Base-by-base conservation (phyloP, 1,140 invertebrate genomes). In the Drosophila pseudoananassae region DNA sequence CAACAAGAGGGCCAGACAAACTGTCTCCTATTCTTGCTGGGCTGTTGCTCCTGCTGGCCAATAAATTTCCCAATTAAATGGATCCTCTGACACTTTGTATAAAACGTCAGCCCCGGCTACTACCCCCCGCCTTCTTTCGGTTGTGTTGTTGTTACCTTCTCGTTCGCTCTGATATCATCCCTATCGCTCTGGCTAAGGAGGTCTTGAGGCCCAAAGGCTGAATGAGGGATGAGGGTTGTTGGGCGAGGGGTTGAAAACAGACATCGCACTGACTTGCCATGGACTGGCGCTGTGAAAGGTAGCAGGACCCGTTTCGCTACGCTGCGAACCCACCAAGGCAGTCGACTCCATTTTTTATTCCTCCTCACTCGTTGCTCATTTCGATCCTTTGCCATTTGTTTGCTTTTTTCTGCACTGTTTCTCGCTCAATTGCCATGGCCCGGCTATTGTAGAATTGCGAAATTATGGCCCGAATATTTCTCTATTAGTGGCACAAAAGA, bases 31-130 rank as follows among this genome's bases (percentile, higher is more conserved):
- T 73, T 56, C 68, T 72, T 40, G 43, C 25, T 25, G 10, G 20
- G 31, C 17, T 69, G 63, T 68, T 53, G 29, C 51, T 65, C 52
- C 54, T 68, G 76, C 57, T 76, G 65, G 68, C 76, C 78, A 88
- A 88, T 88, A 88, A 88, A 88, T 88, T 88, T 88, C 54, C 71
- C 83, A 88, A 88, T 88, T 88, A 88, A 88, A 88, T 88, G 78
- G 78, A 83, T 83, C 75, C 68, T 88, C 82, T 88, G 83, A 88
- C 83, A 82, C 76, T 82, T 88, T 73, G 71, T 70, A 68, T 63
- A 50, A 58, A 76, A 78, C 52, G 65, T 74, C 78, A 76, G 65
- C 56, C 10, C 63, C 76, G 71, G 74, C 63, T 69, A 72, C 70
- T 83, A 87, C 70, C 78, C 75, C 82, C 61, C 55, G 65, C 61